These are phyloP conservation scores for Petrophora chlorosata DNA, from an alignment of 2,888 invertebrate genomes.

Conservation along the genomic window DNA sequence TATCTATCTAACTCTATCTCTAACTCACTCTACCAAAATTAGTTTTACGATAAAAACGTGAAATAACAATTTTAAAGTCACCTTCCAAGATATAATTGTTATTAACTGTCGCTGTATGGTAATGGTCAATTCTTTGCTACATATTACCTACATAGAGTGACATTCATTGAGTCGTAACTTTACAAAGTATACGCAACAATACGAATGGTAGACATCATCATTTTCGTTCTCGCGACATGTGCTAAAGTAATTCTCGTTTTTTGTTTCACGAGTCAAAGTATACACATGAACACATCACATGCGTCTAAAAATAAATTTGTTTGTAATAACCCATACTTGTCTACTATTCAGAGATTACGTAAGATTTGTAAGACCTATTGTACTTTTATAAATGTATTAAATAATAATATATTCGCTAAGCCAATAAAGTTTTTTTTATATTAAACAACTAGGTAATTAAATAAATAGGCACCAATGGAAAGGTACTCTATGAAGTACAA, in stretches of 20 bases:
- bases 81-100: too few relatives aligned
- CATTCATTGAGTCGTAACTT: background rate
- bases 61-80: too few relatives aligned
- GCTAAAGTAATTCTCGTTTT: conserved; percentile 10
- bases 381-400: too few relatives aligned
- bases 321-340: background rate
- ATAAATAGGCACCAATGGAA: too few relatives aligned
- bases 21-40: too few relatives aligned
- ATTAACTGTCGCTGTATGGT: background rate
- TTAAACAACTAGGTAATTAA: too few relatives aligned
- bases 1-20: too few relatives aligned
- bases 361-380: too few relatives aligned
- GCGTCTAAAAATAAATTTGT: conserved; percentile 6
- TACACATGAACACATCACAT: background rate
- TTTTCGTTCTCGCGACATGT: conserved; percentile 14
- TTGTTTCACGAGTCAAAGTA: conserved; percentile 3
- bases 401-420: too few relatives aligned
- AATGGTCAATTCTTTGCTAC: background rate
- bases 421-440: background rate
- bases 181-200: conserved; percentile 1
- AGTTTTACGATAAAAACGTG: too few relatives aligned
- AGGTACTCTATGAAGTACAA: too few relatives aligned
- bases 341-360: conserved; percentile 9
- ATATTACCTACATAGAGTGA: background rate
- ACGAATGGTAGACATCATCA: conserved; percentile 1